phyloP scores from a whole-genome alignment of 2,888 invertebrate species.

The Charanyca ferruginea region DNA sequence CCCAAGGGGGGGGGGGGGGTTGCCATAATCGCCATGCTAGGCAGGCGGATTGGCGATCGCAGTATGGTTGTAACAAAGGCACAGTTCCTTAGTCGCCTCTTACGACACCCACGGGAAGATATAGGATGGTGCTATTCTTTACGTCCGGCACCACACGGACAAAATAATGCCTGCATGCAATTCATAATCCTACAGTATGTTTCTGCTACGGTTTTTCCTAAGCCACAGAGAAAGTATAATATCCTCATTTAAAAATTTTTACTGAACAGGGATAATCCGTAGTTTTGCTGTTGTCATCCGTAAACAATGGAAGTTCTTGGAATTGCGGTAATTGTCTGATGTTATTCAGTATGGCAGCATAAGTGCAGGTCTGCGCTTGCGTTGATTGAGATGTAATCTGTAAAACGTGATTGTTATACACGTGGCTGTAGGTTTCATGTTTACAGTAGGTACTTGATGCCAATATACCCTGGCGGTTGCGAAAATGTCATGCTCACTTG shows the following conservation, averaged over 20 bases:
- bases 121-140: no score
- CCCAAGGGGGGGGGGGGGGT: no score
- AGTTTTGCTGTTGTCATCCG: slow-evolving; percentile 26
- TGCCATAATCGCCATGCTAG: no score
- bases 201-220: slow-evolving; percentile 15
- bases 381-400: slow-evolving; percentile 22
- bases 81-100: no score
- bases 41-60: no score
- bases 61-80: no score
- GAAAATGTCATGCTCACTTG: no score
- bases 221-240: slow-evolving; percentile 15
- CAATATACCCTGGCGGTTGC: no score
- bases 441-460: neutral
- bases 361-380: slow-evolving; percentile 1
- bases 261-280: slow-evolving; percentile 26
- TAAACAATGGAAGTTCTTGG: slow-evolving; percentile 33
- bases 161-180: no score
- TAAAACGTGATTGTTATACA: slow-evolving; percentile 11
- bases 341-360: slow-evolving; percentile 10
- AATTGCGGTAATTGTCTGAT: neutral
- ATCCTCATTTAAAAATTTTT: slow-evolving; percentile 32
- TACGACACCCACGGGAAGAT: no score
- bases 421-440: slow-evolving; percentile 11
- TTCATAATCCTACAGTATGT: neutral
- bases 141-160: no score